Base-by-base conservation (phyloP, 2,888 invertebrate genomes). In the Cordilura impudica region DNA sequence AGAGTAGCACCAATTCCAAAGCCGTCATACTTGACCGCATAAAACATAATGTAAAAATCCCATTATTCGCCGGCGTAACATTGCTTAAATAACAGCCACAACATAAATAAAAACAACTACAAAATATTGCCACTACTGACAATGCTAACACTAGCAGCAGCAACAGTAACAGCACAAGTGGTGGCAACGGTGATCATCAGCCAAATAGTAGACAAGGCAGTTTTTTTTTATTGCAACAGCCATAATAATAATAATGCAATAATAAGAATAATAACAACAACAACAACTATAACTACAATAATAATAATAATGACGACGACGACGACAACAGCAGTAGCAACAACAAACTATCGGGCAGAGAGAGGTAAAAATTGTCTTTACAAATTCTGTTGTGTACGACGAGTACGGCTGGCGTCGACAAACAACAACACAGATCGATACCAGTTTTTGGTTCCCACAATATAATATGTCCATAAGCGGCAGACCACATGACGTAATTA, bases 371-470 rank as follows among this genome's bases (percentile, higher is more conserved):
- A 63, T 19, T 70, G 61, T 63, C 70, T 76, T 76, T 70, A 76
- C 45, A 76, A 76, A 70, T 49, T 70, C 63, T 63, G 75, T 77
- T 77, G 67, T 78, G 63, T 56, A 31, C 35, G 16, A 51, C 58
- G 63, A 72, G 66, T 69, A 75, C 65, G 79, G 79, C 39, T 80
- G 75, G 79, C 82, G 75, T 79, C 71, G 79, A 75, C 67, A 79
- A 86, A 85, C 86, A 84, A 75, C 83, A 81, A 51, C 63, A 74
- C 82, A 82, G 69, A 82, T 81, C 76, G 85, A 86, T 87, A 87
- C 87, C 87, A 88, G 87, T 87, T 87, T 88, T 88, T 85, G 87
- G 88, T 87, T 87, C 87, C 87, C 87, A 87, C 86, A 87, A 87
- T 88, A 86, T 86, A 87, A 87, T 83, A 86, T 86, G 86, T 85